Evolutionary conservation across 2,888 invertebrate genomes (phyloP).

Genomic region (Noctua comes): DNA sequence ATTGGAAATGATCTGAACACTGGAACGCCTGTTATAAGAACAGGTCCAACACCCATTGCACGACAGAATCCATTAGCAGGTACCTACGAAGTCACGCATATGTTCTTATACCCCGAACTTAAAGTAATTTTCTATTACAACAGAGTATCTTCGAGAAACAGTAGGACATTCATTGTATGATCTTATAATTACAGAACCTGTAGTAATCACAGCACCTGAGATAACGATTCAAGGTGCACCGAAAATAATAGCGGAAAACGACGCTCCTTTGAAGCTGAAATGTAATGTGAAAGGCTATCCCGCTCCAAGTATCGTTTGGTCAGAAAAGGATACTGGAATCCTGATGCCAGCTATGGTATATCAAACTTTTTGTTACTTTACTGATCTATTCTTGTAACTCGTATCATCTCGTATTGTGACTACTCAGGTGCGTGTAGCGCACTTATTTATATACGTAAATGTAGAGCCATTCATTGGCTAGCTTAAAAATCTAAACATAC

Average conservation of each 20-base stretch:
- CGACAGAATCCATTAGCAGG: constrained; percentile 60
- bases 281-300: constrained; percentile 78
- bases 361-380: not conserved
- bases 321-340: constrained; percentile 62
- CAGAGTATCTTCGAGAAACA: not conserved
- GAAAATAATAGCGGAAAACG: constrained; percentile 62
- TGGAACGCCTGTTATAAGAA: constrained; percentile 66
- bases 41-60: constrained; percentile 70
- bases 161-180: not conserved
- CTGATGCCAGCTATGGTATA: constrained; percentile 65
- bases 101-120: not conserved
- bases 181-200: constrained; percentile 56
- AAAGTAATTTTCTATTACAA: not conserved
- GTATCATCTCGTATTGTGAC: not conserved
- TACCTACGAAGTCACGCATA: not conserved
- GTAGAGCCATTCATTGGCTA: too few relatives aligned
- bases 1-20: constrained; percentile 67
- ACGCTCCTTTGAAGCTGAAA: constrained; percentile 68
- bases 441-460: not conserved
- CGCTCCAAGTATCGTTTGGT: constrained; percentile 75
- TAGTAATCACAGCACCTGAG: constrained; percentile 62
- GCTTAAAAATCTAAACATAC: too few relatives aligned
- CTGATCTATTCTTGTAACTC: not conserved
- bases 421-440: not conserved
- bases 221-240: constrained; percentile 67